Evolutionary conservation across 1,140 invertebrate species (phyloP), one percentile per base, ranked within the genome.

Genomic region (Laupala kohalensis): DNA sequence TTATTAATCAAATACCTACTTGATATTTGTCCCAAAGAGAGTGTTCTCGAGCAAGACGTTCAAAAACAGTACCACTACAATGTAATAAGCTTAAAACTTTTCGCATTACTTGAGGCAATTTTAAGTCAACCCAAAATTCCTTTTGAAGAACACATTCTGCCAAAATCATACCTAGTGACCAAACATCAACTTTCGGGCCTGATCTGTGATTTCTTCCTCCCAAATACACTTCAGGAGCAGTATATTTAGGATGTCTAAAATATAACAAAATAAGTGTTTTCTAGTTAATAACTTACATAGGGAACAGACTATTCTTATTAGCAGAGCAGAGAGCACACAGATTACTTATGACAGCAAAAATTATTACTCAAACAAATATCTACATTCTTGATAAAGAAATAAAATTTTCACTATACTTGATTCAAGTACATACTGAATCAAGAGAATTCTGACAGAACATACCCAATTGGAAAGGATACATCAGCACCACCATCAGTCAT

Each of bases 381-480:
- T 6, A 13, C 2, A 23, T 65, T 23, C 15, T 65, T 5, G 67
- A 15, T 12, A 68, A 1, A 68, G 12, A n/a, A 30, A 28, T n/a
- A 28, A n/a, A 68, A 25, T n/a, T n/a, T n/a, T n/a, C n/a, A n/a
- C n/a, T n/a, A 53, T 53, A 53, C 19, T 37, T 6, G 37, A 13
- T 53, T 53, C 37, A 53, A 9, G 19, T 13, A 53, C 37, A 1
- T 4, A 53, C 37, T 53, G 9, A 53, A 13, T 53, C 9, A 53
- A 13, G 19, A 53, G 37, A 1, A 2, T 53, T 53, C 19, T 53
- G 37, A 4, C 9, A 53, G 19, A 19, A 83, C 83, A 83, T 84
- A 94, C 89, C 94, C 93, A 76, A 97, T 89, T 69, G 95, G 95
- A 86, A 98, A 98, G 15, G 91, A 87, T 6, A 98, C 93, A 80